Base-by-base conservation (phyloP, 2,888 invertebrate species). In the Perithous albicinctus region DNA sequence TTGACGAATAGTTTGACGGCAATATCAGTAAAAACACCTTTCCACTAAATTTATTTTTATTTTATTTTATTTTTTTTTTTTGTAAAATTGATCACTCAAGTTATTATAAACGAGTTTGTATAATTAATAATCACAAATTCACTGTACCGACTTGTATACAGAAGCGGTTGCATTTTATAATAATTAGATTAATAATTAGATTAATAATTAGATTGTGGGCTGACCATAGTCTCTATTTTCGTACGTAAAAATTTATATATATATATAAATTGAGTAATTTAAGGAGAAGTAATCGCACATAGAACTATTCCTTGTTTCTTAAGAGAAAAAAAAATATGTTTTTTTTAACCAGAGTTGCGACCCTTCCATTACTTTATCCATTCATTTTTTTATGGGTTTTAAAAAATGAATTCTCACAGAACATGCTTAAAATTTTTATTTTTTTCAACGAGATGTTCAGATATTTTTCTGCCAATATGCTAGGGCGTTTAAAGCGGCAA, bases 211-310 rank as follows among this genome's bases (percentile, higher is more conserved):
- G 15, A 15, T n/a, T n/a, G n/a, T n/a, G n/a, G 3, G 41, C 15
- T 46, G 23, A 20, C 10, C 32, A 26, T 20, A 54, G 67, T 54
- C 67, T 18, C 29, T 70, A 66, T 70, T 67, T 51, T 70, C 56
- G 18, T 70, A 56, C 54, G 32, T 70, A 56, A 26, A 41, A 32
- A 66, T 20, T 29, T 32, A 23, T 67, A 51, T 51, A 51, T 51
- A 51, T 41, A 29, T 41, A 35, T 23, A 8, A 12, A 23, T 23
- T 7, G 38, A 38, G 12, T 38, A 61, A 7, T 38, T 38, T 20
- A 8, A 2, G 56, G 56, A 1, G 41, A 0, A 12, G 12, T 56
- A 29, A n/a, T n/a, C n/a, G 1, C 32, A 48, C 18, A 41, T 51
- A 54, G 26, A 2, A 51, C 3, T 54, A 41, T 67, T 48, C 46